Conservation (phyloP, 2,888 invertebrate species). For the Mesorhabditis spiculigera region DNA sequence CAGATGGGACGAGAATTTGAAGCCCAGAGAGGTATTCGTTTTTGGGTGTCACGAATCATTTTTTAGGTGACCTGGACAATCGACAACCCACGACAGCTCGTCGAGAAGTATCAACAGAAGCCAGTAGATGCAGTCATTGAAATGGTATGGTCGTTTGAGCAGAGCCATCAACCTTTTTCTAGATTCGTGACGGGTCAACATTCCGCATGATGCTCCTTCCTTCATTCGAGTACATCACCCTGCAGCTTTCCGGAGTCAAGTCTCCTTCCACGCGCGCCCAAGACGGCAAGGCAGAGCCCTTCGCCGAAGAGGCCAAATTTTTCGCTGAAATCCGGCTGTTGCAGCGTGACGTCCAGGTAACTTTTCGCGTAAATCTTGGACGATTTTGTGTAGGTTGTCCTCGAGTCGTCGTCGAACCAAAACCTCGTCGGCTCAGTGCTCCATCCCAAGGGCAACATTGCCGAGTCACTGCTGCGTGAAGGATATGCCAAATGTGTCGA, state of each 20-base stretch:
- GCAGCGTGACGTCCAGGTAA: constrained; percentile 82
- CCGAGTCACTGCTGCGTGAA: constrained; percentile 80
- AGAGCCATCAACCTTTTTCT: constrained; percentile 7
- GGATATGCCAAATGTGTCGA: constrained; percentile 91
- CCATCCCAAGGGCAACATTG: constrained; percentile 83
- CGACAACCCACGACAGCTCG: constrained; percentile 78
- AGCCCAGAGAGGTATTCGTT: constrained; percentile 18
- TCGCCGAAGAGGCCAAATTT: constrained; percentile 85
- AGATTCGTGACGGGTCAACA: constrained; percentile 83
- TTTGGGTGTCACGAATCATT: background rate
- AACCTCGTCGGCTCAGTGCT: constrained; percentile 89
- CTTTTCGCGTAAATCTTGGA: background rate
- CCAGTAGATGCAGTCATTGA: constrained; percentile 85
- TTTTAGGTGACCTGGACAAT: constrained; percentile 72
- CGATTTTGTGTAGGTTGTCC: constrained; percentile 68
- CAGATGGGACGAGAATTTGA: constrained; percentile 61
- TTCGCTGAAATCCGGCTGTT: constrained; percentile 86
- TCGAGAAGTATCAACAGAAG: constrained; percentile 80
- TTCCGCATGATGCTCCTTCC: constrained; percentile 85
- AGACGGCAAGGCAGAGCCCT: constrained; percentile 65
- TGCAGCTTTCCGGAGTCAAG: constrained; percentile 88
- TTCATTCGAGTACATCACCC: constrained; percentile 82
- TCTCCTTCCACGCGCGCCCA: constrained; percentile 28
- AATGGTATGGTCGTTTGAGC: constrained; percentile 69
- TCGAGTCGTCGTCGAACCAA: constrained; percentile 87